phyloP scores from a whole-genome alignment of 2,888 invertebrate species.

The Hydrotaea diabolus region DNA sequence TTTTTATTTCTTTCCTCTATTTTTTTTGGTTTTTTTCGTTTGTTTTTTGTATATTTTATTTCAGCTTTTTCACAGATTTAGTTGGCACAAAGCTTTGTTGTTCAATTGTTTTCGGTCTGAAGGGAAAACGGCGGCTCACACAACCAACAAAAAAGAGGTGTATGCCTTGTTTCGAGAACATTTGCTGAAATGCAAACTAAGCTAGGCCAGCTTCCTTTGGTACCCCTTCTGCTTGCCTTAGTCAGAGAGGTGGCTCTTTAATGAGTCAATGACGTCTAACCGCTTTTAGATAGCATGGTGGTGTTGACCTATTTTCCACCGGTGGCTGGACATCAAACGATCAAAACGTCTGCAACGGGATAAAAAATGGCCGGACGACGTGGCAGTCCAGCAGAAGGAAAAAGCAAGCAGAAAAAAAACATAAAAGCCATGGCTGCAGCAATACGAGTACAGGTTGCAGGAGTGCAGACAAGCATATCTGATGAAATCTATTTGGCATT shows the following conservation, averaged over 20 bases:
- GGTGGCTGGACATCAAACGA: not conserved
- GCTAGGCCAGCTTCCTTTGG: not conserved
- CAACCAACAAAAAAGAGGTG: no score
- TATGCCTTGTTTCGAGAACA: no score
- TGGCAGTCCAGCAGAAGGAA: not conserved
- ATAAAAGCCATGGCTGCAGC: not conserved
- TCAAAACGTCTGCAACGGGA: not conserved
- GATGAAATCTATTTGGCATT: no score
- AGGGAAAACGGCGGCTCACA: no score
- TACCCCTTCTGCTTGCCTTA: not conserved
- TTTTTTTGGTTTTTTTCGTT: no score
- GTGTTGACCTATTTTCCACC: not conserved
- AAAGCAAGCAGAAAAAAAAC: not conserved
- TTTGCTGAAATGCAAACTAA: no score
- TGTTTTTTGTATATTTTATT: not conserved
- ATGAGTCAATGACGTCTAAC: not conserved
- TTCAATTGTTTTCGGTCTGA: not conserved
- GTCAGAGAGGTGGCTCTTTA: not conserved
- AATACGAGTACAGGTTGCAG: no score
- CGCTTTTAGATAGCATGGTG: not conserved
- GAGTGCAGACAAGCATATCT: no score
- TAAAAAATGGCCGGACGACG: no score
- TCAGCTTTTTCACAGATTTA: not conserved
- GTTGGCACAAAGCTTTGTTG: slow-evolving; percentile 8
- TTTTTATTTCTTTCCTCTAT: not conserved